Evolutionary conservation across 92 coral and sea anemone genomes (phyloP), one percentile per base, ranked within the genome.

Genomic region (Phymanthus crucifer): DNA sequence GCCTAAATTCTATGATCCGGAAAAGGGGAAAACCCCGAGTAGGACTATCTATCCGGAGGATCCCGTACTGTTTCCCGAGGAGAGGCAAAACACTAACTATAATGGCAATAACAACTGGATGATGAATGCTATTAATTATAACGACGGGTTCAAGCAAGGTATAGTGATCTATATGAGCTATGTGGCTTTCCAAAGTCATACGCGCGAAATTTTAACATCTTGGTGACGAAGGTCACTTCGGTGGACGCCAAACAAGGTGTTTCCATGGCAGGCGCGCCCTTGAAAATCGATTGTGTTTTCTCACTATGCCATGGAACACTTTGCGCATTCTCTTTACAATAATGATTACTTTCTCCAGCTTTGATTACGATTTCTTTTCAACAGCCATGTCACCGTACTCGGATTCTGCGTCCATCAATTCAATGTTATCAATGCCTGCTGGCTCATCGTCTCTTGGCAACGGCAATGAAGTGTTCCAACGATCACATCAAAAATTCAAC

Each of bases 1-100:
- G 97, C 97, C 89, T 56, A 90, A 92, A 70, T 92, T 86, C 87
- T 85, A 81, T 31, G 72, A 79, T 38, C 97, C 97, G 36, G 71
- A 83, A 1, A 68, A 83, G 0, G 69, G 64, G 2, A 67, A 77
- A 35, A 27, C 33, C 21, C 54, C 77, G 6, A 47, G 80, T 21
- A 50, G 75, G 46, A 80, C 90, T 14, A 87, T 93, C 43, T 93
- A 84, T 70, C 97, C 97, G 13, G 97, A 93, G 75, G 87, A 93
- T 76, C 97, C 97, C 34, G 94, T 93, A 1, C 79, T 89, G 27
- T 93, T 87, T 66, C 97, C 97, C 45, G 68, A 73, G 6, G 84
- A 72, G 33, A 81, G 70, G 16, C 17, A 68, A 19, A 75, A 27
- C 6, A 77, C 40, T 40, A 64, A 79, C 21, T 80, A 61, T 47